phyloP scores from a whole-genome alignment of 2,113 vertebrate species.

The Corythornis vintsioides region DNA sequence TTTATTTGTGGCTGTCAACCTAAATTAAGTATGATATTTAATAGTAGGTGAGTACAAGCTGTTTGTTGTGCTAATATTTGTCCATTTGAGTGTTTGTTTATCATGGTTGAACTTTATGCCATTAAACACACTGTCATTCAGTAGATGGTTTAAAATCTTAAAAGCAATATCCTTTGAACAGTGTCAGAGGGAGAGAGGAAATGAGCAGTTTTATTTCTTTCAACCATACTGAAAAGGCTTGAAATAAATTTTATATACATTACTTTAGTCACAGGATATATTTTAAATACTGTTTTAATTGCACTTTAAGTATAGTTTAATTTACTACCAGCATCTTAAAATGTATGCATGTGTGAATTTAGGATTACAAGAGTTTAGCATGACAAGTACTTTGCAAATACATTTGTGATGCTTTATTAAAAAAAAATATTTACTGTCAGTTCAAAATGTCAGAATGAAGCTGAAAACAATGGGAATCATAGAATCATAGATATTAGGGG shows the following conservation, averaged over 20 bases:
- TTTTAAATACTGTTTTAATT: background rate
- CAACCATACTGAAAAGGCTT: background rate
- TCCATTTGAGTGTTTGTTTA: constrained; percentile 56
- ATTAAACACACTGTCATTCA: constrained; percentile 54
- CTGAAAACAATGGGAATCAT: background rate
- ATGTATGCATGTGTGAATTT: background rate
- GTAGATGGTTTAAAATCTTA: background rate
- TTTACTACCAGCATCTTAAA: background rate
- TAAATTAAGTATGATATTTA: background rate
- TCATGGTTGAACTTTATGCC: constrained; percentile 54
- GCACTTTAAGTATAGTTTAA: background rate
- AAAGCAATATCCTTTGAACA: background rate
- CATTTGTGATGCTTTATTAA: background rate
- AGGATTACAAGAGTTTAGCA: background rate
- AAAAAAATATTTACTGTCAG: background rate
- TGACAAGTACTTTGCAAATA: background rate
- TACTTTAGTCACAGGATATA: background rate
- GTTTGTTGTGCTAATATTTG: background rate
- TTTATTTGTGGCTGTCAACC: constrained; percentile 15
- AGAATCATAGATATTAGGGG: no score
- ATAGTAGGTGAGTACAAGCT: constrained; percentile 30
- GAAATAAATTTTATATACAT: background rate
- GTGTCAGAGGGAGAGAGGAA: background rate
- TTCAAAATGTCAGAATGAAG: background rate
- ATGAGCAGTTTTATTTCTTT: background rate